These are phyloP conservation scores for Peribatodes rhomboidaria DNA, from an alignment of 2,888 invertebrate species.

Conservation along the genomic window DNA sequence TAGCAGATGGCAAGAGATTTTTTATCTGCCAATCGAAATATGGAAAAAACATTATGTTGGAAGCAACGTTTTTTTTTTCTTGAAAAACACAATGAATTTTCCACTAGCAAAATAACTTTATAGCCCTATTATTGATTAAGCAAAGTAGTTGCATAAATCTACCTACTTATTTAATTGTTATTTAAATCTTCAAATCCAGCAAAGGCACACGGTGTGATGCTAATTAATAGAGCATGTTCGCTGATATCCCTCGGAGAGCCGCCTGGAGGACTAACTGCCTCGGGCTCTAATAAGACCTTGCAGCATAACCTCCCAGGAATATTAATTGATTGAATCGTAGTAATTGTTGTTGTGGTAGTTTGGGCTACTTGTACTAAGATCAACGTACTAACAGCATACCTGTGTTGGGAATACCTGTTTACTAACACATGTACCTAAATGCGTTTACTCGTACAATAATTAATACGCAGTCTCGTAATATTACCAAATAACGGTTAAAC, in stretches of 20 bases:
- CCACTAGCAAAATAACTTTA: too few relatives aligned
- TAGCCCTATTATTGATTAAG: too few relatives aligned
- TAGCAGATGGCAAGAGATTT: not conserved
- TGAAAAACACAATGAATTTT: too few relatives aligned
- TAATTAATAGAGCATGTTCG: slow-evolving; percentile 20
- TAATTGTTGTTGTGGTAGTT: not conserved
- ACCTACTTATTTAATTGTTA: not conserved
- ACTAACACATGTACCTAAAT: too few relatives aligned
- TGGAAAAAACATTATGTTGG: too few relatives aligned
- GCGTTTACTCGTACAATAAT: too few relatives aligned
- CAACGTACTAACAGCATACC: not conserved
- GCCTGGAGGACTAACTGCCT: slow-evolving; percentile 15
- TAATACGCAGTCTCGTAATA: not conserved
- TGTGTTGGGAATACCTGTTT: not conserved
- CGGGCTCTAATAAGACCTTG: slow-evolving; percentile 6
- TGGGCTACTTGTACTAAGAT: not conserved
- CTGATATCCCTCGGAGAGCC: slow-evolving; percentile 15
- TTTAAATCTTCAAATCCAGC: slow-evolving; percentile 1
- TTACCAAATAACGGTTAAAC: not conserved
- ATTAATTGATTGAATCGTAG: not conserved
- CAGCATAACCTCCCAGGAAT: slow-evolving; percentile 7
- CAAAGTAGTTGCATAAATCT: not conserved
- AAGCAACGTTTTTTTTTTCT: too few relatives aligned
- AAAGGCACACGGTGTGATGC: slow-evolving; percentile 12
- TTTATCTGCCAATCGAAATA: not conserved